These are phyloP conservation scores for Peribatodes rhomboidaria DNA, from an alignment of 2,888 invertebrate species.

Conservation along the genomic window DNA sequence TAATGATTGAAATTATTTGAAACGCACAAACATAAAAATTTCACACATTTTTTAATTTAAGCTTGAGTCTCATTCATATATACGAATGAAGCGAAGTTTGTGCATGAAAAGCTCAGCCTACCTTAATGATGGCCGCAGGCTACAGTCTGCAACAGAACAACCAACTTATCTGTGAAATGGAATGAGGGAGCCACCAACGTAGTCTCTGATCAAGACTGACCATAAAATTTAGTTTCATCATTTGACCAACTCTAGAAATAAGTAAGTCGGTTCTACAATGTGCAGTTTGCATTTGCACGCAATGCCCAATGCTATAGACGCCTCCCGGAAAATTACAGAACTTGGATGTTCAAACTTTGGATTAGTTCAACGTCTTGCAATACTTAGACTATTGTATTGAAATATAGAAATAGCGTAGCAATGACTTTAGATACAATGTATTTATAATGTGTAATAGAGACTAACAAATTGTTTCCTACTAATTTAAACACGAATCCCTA, in stretches of 20 bases:
- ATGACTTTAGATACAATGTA: not conserved
- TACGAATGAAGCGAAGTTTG: conserved; percentile 10
- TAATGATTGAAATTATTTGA: too few species aligned
- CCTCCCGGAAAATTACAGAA: conserved; percentile 78
- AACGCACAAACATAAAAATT: too few species aligned
- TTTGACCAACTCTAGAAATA: not conserved
- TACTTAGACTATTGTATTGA: not conserved
- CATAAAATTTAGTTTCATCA: not conserved
- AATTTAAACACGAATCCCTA: too few species aligned
- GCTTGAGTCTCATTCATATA: conserved; percentile 12
- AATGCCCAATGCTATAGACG: conserved; percentile 52
- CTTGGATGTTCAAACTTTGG: conserved; percentile 59
- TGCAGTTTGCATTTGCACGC: conserved; percentile 49
- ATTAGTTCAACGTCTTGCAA: conserved; percentile 13
- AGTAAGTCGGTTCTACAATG: conserved; percentile 36
- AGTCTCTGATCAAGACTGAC: not conserved
- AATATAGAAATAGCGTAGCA: not conserved
- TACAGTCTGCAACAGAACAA: not conserved
- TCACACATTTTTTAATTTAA: not conserved
- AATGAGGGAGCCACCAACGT: not conserved
- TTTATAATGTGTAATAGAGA: too few species aligned
- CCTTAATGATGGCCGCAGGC: conserved; percentile 49
- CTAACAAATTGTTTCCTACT: too few species aligned
- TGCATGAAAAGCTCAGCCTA: conserved; percentile 31
- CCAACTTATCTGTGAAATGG: not conserved